Evolutionary conservation across 2,797 vertebrate genomes (phyloP), one percentile per base, ranked within the genome.

Genomic region (Gallinago nigripennis): DNA sequence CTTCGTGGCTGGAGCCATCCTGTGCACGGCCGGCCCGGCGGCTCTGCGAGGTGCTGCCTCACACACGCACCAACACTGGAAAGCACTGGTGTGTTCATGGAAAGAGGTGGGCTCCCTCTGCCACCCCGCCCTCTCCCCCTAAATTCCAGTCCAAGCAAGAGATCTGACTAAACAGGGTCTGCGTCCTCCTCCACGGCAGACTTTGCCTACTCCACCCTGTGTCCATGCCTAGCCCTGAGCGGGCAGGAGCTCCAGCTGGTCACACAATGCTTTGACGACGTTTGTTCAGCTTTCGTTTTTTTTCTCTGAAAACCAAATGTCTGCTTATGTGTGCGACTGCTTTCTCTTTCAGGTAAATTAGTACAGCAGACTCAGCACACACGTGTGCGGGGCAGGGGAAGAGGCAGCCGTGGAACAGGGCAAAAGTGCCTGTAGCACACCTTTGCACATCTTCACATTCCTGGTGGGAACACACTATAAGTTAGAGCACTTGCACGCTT

Each of bases 1-100:
- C 96, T 91, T 35, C 5, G 95, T 93, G 96, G 96, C 81, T 79
- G 77, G 17, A 92, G 45, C 16, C 5, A 11, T 31, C 60, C 82
- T 63, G 73, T 16, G 0, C 2, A 13, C 0, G 51, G 41, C 46
- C 8, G 30, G 58, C 65, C 53, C 61, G 8, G 75, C 8, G 9
- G 43, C 35, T 48, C n/a, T 19, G 72, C 11, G 8, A 64, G 81
- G 81, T 69, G 69, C 71, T 16, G n/a, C 33, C 70, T 37, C 16
- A 2, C 53, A 24, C 37, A 1, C 7, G 13, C 37, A 1, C 6
- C 6, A 2, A 17, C 19, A 56, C 31, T 37, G 69, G 57, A 33
- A 76, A 77, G 63, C 37, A 39, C 16, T 46, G 46, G 24, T 60
- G 12, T 20, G n/a, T 41, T 64, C 27, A 60, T 43, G 68, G 82